Conservation (phyloP, 1,140 invertebrate species). For the Gryon sp. region DNA sequence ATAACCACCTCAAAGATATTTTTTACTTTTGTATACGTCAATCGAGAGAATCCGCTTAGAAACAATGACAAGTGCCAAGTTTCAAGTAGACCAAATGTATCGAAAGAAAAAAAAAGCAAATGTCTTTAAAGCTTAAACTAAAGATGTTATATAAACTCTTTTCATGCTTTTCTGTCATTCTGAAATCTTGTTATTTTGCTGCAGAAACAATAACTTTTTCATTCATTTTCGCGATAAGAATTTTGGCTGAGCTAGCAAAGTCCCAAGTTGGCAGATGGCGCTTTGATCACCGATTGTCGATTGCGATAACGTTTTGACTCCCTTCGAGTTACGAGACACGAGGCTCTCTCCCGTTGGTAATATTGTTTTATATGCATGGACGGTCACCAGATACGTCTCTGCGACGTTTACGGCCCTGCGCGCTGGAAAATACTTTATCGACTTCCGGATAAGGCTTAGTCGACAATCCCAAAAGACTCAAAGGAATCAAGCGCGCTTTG, state of each 20-base stretch:
- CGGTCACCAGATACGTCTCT: conserved; percentile 50
- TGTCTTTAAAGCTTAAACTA: no score
- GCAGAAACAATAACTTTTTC: no score
- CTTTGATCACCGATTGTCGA: conserved; percentile 13
- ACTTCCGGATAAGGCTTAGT: conserved; percentile 57
- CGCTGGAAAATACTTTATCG: conserved; percentile 53
- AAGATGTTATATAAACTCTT: no score
- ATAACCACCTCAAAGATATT: no score
- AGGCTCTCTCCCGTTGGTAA: conserved; percentile 12
- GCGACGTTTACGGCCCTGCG: conserved; percentile 37
- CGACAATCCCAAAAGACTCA: conserved; percentile 53
- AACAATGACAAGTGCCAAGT: no score
- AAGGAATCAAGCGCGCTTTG: conserved; percentile 50
- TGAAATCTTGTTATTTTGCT: no score
- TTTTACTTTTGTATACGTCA: no score
- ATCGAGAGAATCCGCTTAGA: no score
- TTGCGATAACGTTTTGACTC: conserved; percentile 14
- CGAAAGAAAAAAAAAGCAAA: no score
- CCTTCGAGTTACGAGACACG: conserved; percentile 9
- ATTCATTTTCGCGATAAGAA: no score
- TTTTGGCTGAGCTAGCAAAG: conserved; percentile 11
- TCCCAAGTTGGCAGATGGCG: conserved; percentile 20
- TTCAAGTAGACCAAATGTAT: no score
- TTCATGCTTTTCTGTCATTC: no score
- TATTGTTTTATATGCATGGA: conserved; percentile 60